Evolutionary conservation across 2,888 invertebrate genomes (phyloP).

Genomic region (Drosophila siamana): DNA sequence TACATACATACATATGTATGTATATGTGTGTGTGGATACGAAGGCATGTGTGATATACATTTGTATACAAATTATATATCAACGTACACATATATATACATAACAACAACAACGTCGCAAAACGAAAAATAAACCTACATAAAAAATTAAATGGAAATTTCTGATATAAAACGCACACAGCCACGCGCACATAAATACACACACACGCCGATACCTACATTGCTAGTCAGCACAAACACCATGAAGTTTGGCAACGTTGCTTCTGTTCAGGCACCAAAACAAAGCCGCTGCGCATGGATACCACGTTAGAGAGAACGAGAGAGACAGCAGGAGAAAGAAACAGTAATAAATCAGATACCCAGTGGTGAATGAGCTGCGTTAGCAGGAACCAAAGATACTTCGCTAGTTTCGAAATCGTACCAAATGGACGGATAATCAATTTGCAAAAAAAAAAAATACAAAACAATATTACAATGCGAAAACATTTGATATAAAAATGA

Average conservation of each 20-base stretch:
- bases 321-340: constrained; percentile 13
- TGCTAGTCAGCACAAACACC: constrained; percentile 43
- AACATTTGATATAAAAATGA: no score
- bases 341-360: constrained; percentile 37
- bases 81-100: constrained; percentile 27
- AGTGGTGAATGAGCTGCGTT: constrained; percentile 54
- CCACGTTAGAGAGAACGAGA: background rate
- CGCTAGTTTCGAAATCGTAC: constrained; percentile 24
- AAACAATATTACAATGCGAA: no score
- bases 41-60: constrained; percentile 14
- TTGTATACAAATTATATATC: constrained; percentile 19
- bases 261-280: constrained; percentile 58
- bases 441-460: constrained; percentile 10
- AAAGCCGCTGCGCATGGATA: constrained; percentile 49
- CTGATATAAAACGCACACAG: constrained; percentile 71
- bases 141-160: constrained; percentile 81
- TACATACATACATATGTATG: background rate
- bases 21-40: background rate
- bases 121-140: constrained; percentile 76
- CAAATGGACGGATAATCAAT: constrained; percentile 22
- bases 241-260: constrained; percentile 73
- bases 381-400: constrained; percentile 39
- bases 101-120: constrained; percentile 61
- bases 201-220: constrained; percentile 18
- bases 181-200: constrained; percentile 8